These are phyloP conservation scores for Anthonomus grandis DNA, from an alignment of 1,140 invertebrate species.

Conservation along the genomic window DNA sequence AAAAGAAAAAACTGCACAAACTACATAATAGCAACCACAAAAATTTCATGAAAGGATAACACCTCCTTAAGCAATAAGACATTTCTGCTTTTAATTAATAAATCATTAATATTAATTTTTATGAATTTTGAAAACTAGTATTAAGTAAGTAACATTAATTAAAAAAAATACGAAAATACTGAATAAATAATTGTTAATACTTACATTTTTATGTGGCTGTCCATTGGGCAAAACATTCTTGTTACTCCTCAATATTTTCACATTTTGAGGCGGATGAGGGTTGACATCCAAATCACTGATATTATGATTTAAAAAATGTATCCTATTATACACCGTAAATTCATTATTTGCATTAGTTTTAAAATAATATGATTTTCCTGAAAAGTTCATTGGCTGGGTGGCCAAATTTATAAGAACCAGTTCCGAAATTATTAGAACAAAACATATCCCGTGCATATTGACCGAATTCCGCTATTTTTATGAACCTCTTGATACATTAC, in stretches of 20 bases:
- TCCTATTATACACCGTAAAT: slow-evolving; percentile 25
- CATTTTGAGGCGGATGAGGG: slow-evolving; percentile 7
- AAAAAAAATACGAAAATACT: too few species aligned
- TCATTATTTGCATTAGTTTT: slow-evolving; percentile 28
- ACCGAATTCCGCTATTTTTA: background rate
- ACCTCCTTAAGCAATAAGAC: too few species aligned
- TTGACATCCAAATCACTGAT: slow-evolving; percentile 26
- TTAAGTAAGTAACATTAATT: too few species aligned
- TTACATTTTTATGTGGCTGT: too few species aligned
- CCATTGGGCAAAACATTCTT: background rate
- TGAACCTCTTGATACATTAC: background rate
- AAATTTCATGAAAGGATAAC: too few species aligned
- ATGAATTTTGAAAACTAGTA: too few species aligned
- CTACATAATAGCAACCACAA: too few species aligned
- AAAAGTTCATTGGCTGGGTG: slow-evolving; percentile 4
- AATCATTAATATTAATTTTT: background rate
- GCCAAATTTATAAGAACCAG: too few species aligned
- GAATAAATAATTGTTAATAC: too few species aligned
- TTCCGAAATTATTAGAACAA: background rate
- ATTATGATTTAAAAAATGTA: slow-evolving; percentile 28
- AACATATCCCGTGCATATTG: background rate
- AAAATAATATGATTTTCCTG: slow-evolving; percentile 29
- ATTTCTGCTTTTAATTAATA: background rate
- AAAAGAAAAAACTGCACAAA: too few species aligned
- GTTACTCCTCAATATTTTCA: slow-evolving; percentile 4